Evolutionary conservation across 1,140 invertebrate species (phyloP).

Genomic region (Nymphalis io): DNA sequence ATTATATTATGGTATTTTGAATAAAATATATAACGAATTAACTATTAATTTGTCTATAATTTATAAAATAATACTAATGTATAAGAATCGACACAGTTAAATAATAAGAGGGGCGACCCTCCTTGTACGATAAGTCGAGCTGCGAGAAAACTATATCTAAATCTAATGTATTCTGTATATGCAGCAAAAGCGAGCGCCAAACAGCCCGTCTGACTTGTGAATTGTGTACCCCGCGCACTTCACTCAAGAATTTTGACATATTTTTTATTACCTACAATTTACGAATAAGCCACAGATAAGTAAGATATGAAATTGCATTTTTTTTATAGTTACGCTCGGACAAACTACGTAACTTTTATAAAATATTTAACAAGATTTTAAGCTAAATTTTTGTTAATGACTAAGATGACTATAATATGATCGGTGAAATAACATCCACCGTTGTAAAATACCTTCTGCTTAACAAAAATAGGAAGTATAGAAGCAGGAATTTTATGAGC

Average conservation of each 20-base stretch:
- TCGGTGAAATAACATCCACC: too few species aligned
- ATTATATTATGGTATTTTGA: constrained; percentile 42
- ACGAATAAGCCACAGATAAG: not conserved
- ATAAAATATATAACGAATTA: constrained; percentile 5
- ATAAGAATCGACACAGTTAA: not conserved
- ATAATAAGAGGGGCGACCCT: not conserved
- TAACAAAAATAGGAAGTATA: too few species aligned
- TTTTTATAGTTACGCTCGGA: not conserved
- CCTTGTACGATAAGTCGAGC: constrained; percentile 12
- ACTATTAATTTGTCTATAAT: not conserved
- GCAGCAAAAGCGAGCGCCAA: not conserved
- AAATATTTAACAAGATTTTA: too few species aligned
- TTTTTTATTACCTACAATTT: not conserved
- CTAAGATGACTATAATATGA: too few species aligned
- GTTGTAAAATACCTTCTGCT: too few species aligned
- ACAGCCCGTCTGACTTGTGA: not conserved
- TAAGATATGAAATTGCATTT: not conserved
- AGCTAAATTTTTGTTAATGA: too few species aligned
- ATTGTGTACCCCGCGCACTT: constrained; percentile 1
- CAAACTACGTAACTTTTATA: not conserved
- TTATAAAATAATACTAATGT: too few species aligned
- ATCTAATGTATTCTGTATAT: not conserved
- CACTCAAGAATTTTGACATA: constrained; percentile 6
- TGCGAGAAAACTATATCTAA: constrained; percentile 2
- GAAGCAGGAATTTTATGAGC: too few species aligned